Conservation (phyloP, 2,888 invertebrate genomes). For the Ormyrus pomaceus region DNA sequence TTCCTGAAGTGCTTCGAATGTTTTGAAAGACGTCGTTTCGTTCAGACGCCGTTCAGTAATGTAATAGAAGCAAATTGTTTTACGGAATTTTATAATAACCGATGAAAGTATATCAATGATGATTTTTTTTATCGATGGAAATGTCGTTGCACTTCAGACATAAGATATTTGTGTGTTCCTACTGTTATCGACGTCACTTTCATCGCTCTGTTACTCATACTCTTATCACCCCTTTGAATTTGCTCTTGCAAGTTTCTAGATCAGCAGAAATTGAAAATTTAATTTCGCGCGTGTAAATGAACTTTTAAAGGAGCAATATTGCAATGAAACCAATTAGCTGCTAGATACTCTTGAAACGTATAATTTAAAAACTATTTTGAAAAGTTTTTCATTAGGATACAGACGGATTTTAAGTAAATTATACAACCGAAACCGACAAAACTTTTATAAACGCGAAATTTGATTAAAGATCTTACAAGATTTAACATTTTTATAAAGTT, state of each 20-base stretch:
- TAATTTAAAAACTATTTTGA: no score
- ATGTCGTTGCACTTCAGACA: conserved; percentile 31
- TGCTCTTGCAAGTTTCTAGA: conserved; percentile 21
- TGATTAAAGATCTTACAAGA: no score
- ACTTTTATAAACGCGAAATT: no score
- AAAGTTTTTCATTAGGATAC: no score
- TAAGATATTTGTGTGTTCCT: conserved; percentile 37
- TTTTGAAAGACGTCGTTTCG: not conserved
- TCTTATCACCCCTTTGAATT: conserved; percentile 23
- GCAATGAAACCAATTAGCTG: not conserved
- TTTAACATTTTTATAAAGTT: no score
- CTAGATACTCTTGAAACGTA: no score
- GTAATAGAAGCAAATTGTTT: not conserved
- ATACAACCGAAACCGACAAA: no score
- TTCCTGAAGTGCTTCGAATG: conserved; percentile 29
- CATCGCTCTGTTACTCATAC: conserved; percentile 39
- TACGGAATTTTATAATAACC: not conserved
- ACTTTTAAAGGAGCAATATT: not conserved
- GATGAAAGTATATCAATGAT: conserved; percentile 1
- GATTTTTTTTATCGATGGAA: not conserved
- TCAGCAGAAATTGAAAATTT: not conserved
- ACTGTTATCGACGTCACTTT: conserved; percentile 37
- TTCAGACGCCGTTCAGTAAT: not conserved
- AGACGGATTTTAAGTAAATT: no score
- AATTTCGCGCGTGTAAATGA: not conserved